phyloP scores from a whole-genome alignment of 1,140 invertebrate species.

The Zaprionus taronus region DNA sequence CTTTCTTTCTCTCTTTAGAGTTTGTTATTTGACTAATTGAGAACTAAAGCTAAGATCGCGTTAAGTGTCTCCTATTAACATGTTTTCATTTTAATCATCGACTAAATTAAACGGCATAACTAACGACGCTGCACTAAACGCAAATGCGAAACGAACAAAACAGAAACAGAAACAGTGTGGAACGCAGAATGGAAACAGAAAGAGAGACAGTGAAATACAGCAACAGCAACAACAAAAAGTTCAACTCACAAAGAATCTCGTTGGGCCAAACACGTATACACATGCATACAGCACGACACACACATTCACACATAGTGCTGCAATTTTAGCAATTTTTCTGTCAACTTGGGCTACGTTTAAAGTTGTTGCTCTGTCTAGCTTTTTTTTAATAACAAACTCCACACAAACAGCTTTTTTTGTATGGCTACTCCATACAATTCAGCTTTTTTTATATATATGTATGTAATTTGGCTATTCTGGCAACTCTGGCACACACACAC shows the following conservation, averaged over 20 bases:
- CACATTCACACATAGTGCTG: too few relatives aligned
- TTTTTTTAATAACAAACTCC: too few relatives aligned
- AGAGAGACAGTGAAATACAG: slow-evolving; percentile 42
- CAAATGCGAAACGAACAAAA: slow-evolving; percentile 67
- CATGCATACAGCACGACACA: slow-evolving; percentile 22
- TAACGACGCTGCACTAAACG: slow-evolving; percentile 79
- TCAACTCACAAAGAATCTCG: slow-evolving; percentile 49
- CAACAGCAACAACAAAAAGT: slow-evolving; percentile 23
- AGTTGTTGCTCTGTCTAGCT: too few relatives aligned
- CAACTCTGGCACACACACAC: background rate
- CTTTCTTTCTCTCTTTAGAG: slow-evolving; percentile 60
- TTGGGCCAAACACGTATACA: slow-evolving; percentile 50
- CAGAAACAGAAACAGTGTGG: slow-evolving; percentile 31
- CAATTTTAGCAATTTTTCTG: too few relatives aligned
- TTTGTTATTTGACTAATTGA: slow-evolving; percentile 73
- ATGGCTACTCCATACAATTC: too few relatives aligned
- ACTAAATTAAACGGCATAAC: slow-evolving; percentile 81
- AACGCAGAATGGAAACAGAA: slow-evolving; percentile 6
- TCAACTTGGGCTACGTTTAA: too few relatives aligned
- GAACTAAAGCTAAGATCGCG: slow-evolving; percentile 64
- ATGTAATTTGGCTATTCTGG: too few relatives aligned
- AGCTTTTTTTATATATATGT: too few relatives aligned
- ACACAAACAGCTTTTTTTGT: too few relatives aligned
- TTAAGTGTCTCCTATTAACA: slow-evolving; percentile 77
- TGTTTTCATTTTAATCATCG: slow-evolving; percentile 70